Evolutionary conservation across 2,797 vertebrate species (phyloP).

Genomic region (Brachyrhaphis roseni): DNA sequence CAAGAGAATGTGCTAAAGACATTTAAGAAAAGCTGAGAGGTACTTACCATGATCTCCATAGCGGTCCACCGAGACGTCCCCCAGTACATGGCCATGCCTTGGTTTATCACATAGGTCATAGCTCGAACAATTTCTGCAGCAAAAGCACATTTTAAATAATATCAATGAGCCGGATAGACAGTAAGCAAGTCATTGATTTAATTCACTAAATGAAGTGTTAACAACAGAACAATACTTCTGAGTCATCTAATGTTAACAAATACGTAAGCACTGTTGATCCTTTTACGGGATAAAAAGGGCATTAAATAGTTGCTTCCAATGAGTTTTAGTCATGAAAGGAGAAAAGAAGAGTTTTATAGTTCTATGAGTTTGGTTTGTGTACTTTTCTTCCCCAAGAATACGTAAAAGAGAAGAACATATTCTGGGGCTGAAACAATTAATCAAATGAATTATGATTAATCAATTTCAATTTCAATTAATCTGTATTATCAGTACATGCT

Average conservation of each 20-base stretch:
- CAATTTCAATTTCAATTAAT: too few species aligned
- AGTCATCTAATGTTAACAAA: not conserved
- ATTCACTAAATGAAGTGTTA: not conserved
- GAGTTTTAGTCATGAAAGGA: not conserved
- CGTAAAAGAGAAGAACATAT: constrained; percentile 15
- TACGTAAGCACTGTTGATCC: not conserved
- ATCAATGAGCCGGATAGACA: not conserved
- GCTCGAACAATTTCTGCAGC: constrained; percentile 93
- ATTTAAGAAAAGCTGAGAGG: not conserved
- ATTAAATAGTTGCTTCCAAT: not conserved
- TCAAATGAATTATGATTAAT: too few species aligned
- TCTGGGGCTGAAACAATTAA: not conserved
- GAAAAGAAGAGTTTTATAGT: not conserved
- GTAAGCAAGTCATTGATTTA: not conserved
- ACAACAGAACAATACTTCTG: not conserved
- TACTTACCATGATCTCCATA: constrained; percentile 97
- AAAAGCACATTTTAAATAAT: constrained; percentile 16
- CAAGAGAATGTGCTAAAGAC: not conserved
- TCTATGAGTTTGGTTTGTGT: not conserved
- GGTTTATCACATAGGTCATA: constrained; percentile 98
- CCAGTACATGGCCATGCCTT: constrained; percentile 99
- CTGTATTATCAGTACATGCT: too few species aligned
- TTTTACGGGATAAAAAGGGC: not conserved
- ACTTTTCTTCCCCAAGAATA: not conserved
- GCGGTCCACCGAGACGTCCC: constrained; percentile 97